Conservation (phyloP, 2,888 invertebrate genomes). For the Apamea sordens region DNA sequence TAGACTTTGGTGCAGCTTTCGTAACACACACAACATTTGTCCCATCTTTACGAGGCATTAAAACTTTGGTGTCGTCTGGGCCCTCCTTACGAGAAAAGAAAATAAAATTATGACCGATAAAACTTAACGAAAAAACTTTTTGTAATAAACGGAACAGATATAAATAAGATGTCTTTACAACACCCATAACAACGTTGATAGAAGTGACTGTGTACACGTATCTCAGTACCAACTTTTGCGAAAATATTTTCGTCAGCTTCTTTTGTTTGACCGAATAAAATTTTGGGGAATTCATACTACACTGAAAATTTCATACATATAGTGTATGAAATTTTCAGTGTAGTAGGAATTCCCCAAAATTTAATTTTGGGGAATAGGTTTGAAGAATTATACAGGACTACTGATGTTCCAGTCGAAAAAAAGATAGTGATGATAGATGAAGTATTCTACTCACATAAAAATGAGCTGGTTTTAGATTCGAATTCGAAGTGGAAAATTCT, state of each 20-base stretch:
- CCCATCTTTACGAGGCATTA: constrained; percentile 55
- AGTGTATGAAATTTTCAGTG: too few species aligned
- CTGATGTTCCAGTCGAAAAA: background rate
- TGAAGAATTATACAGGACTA: background rate
- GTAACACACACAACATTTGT: constrained; percentile 52
- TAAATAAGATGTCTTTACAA: constrained; percentile 40
- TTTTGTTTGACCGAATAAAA: background rate
- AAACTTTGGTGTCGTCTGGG: constrained; percentile 60
- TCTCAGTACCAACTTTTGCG: constrained; percentile 20
- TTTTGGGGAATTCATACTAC: background rate
- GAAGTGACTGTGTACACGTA: constrained; percentile 21
- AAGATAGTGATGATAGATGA: background rate
- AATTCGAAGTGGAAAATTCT: background rate
- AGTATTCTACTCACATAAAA: background rate
- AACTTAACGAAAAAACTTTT: constrained; percentile 55
- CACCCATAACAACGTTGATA: constrained; percentile 41
- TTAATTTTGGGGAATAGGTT: too few species aligned
- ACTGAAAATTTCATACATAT: background rate
- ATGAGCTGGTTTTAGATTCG: background rate
- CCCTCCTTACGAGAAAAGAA: constrained; percentile 28
- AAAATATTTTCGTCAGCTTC: constrained; percentile 1
- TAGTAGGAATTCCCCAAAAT: too few species aligned
- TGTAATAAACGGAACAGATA: constrained; percentile 46
- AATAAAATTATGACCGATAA: constrained; percentile 56
- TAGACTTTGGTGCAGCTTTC: constrained; percentile 44